Conservation (phyloP, 2,888 invertebrate species). For the Scelioninae gen. 1 region DNA sequence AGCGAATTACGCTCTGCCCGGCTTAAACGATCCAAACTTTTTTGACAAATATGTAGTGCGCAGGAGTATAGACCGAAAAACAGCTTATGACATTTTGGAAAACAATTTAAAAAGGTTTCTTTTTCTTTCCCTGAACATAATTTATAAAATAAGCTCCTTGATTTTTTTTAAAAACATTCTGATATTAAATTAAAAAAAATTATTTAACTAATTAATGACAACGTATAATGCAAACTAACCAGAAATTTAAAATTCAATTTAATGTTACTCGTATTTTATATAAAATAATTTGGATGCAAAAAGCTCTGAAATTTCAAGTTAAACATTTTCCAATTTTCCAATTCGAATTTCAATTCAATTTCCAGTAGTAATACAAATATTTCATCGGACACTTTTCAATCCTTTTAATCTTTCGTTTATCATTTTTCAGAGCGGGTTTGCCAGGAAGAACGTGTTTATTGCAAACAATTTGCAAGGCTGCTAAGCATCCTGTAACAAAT, state of each 20-base stretch:
- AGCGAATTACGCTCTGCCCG: constrained; percentile 88
- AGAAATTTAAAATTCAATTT: too few species aligned
- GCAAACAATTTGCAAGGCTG: constrained; percentile 88
- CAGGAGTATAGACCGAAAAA: constrained; percentile 85
- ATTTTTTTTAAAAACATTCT: not conserved
- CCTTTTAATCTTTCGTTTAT: constrained; percentile 32
- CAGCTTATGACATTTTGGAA: constrained; percentile 86
- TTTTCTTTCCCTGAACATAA: not conserved
- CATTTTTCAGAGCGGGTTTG: constrained; percentile 85
- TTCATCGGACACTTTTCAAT: constrained; percentile 15
- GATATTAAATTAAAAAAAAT: not conserved
- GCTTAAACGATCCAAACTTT: constrained; percentile 83
- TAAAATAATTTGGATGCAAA: too few species aligned
- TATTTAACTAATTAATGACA: too few species aligned
- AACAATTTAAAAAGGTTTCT: constrained; percentile 86
- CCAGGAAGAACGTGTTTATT: constrained; percentile 87
- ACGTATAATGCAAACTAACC: too few species aligned
- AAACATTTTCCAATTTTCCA: constrained; percentile 6
- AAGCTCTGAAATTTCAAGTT: not conserved
- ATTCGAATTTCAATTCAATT: constrained; percentile 8
- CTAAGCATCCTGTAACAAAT: constrained; percentile 84
- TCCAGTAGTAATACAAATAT: constrained; percentile 23
- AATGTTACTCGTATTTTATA: not conserved
- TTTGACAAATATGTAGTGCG: constrained; percentile 70
- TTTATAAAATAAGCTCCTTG: too few species aligned